phyloP scores from a whole-genome alignment of 2,888 invertebrate species.

The Lasioglossum malachurum region DNA sequence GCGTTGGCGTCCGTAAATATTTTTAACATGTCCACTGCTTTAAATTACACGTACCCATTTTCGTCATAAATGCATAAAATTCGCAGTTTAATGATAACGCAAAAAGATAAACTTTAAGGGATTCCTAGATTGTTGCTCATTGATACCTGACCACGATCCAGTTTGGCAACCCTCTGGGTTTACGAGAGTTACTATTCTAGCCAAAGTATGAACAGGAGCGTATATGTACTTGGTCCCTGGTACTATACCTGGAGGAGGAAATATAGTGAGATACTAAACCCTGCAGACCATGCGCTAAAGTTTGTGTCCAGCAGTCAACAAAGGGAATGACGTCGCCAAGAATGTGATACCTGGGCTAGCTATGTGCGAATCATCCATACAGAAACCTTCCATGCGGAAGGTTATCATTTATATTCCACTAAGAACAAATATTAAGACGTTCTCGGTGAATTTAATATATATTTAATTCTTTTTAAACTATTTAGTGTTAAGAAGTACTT shows the following conservation, averaged over 20 bases:
- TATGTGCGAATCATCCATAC: background rate
- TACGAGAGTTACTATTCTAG: background rate
- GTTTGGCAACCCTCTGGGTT: background rate
- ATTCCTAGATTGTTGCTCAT: background rate
- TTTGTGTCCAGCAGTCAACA: conserved; percentile 4
- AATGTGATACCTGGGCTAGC: background rate
- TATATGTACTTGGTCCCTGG: background rate
- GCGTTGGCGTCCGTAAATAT: no score
- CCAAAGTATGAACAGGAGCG: background rate
- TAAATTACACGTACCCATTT: background rate
- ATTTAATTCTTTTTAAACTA: no score
- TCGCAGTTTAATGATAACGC: no score
- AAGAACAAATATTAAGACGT: background rate
- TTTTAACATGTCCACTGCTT: no score
- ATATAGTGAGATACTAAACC: background rate
- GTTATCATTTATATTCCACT: background rate
- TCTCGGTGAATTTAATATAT: no score
- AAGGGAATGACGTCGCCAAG: background rate
- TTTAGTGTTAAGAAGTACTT: no score
- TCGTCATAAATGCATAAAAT: no score
- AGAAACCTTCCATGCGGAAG: background rate
- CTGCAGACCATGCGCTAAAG: background rate
- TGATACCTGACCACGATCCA: background rate
- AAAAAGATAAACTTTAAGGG: background rate
- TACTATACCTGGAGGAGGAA: background rate